These are phyloP conservation scores for Chlorops oryzae DNA, from an alignment of 1,140 invertebrate genomes.

Conservation along the genomic window DNA sequence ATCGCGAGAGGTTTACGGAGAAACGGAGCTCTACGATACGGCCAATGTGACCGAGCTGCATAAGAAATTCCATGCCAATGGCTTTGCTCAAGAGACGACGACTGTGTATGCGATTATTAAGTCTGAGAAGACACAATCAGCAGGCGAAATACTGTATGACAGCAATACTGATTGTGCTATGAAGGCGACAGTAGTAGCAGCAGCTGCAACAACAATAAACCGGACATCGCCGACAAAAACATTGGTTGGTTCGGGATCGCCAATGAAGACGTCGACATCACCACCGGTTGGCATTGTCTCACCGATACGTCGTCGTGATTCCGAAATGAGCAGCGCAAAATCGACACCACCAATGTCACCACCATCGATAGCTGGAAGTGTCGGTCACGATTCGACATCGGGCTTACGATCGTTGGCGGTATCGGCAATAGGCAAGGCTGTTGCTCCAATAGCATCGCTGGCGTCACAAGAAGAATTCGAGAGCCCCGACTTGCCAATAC, in stretches of 20 bases:
- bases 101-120: constrained; percentile 47
- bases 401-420: constrained; percentile 13
- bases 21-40: constrained; percentile 40
- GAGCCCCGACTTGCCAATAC: constrained; percentile 20
- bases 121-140: constrained; percentile 26
- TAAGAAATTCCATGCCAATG: constrained; percentile 42
- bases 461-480: constrained; percentile 23
- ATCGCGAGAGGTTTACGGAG: constrained; percentile 36
- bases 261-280: constrained; percentile 28
- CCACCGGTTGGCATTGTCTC: constrained; percentile 43
- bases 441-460: constrained; percentile 39
- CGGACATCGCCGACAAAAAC: constrained; percentile 20
- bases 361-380: constrained; percentile 16
- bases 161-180: not conserved
- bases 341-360: constrained; percentile 38
- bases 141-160: not conserved
- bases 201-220: constrained; percentile 9
- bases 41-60: constrained; percentile 40
- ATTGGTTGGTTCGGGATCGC: constrained; percentile 20
- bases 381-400: constrained; percentile 12
- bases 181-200: not conserved
- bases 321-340: constrained; percentile 27
- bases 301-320: constrained; percentile 34
- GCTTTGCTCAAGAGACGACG: constrained; percentile 34
- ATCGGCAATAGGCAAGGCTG: constrained; percentile 24